phyloP scores from a whole-genome alignment of 2,888 invertebrate genomes.

The Dioctria rufipes region DNA sequence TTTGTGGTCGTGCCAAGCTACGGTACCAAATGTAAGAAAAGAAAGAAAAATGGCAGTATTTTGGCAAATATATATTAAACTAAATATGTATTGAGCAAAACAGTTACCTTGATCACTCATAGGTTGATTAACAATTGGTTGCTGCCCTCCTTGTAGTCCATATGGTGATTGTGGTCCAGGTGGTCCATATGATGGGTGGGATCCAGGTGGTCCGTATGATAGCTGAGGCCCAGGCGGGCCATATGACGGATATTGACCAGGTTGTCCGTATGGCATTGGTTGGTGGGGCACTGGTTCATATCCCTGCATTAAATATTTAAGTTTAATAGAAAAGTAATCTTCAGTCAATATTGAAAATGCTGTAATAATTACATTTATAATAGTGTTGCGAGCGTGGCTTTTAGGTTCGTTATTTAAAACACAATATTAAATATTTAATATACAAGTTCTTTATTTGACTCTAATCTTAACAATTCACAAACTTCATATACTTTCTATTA shows the following conservation, averaged over 20 bases:
- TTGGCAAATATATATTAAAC: too few species aligned
- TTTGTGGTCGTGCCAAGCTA: too few species aligned
- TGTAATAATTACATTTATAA: too few species aligned
- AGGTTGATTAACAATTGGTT: conserved; percentile 67
- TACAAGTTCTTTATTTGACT: too few species aligned
- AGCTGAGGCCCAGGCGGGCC: conserved; percentile 34
- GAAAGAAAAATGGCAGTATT: too few species aligned
- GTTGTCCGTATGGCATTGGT: conserved; percentile 63
- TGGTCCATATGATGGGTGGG: conserved; percentile 4
- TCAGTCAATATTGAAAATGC: too few species aligned
- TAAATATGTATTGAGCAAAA: background rate
- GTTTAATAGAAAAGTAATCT: conserved; percentile 34
- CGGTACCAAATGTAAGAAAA: too few species aligned
- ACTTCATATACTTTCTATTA: too few species aligned
- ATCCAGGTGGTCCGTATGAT: conserved; percentile 6
- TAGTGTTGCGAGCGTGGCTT: too few species aligned
- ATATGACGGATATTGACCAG: conserved; percentile 54
- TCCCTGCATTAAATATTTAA: conserved; percentile 63
- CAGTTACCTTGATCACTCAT: conserved; percentile 58
- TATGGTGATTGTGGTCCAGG: conserved; percentile 63
- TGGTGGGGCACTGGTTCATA: conserved; percentile 69
- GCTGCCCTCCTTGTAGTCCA: conserved; percentile 61
- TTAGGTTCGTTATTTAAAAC: too few species aligned
- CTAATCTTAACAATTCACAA: too few species aligned
- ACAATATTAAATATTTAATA: too few species aligned